A percentile compares a stretch with the other conserved stretches of the same genome.
Evolutionary conservation across 2,113 vertebrate genomes (phyloP).

Genomic region (Cynocephalus volans): DNA sequence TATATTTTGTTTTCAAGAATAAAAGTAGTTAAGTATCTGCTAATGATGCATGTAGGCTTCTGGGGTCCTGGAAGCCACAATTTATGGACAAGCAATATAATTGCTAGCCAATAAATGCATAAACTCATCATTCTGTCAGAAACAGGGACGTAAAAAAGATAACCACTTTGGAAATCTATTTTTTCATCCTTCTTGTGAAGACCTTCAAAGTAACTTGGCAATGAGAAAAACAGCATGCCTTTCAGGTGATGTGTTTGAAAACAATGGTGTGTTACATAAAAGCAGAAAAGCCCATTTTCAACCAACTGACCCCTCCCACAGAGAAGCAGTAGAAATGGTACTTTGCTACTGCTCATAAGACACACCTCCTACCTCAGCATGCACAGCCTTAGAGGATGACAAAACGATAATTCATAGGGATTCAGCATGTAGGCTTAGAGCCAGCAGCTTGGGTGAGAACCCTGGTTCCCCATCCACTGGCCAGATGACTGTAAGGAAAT

Average conservation of each 20-base stretch:
- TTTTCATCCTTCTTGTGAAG: not conserved
- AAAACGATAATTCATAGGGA: accelerated
- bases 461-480: accelerated
- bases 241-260: not conserved
- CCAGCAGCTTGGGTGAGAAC: accelerated
- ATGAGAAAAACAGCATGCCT: not conserved
- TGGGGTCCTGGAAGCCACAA: not conserved
- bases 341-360: not conserved
- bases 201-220: not conserved
- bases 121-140: not conserved
- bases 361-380: accelerated
- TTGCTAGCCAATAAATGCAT: not conserved
- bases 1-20: not conserved
- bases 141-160: not conserved
- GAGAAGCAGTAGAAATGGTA: accelerated
- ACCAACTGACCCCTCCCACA: accelerated
- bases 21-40: not conserved
- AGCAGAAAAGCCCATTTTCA: not conserved
- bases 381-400: accelerated
- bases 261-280: accelerated
- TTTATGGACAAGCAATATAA: not conserved
- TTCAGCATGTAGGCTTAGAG: too few relatives aligned
- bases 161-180: not conserved
- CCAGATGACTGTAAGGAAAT: accelerated
- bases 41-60: not conserved